These are phyloP conservation scores for Philereme vetulata DNA, from an alignment of 2,888 invertebrate genomes.

Conservation along the genomic window DNA sequence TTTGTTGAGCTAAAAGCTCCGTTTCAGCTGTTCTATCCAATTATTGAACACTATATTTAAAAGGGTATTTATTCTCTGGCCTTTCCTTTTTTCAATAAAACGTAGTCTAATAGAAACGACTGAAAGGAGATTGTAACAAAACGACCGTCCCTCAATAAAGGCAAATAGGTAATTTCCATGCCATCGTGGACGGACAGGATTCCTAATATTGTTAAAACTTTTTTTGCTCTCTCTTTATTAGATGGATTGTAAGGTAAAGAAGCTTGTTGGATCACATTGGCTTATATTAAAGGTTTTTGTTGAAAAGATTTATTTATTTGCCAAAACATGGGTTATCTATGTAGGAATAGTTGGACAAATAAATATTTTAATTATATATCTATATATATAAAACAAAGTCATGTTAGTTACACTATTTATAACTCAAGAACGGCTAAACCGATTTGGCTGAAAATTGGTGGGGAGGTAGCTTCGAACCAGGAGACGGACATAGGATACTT, in stretches of 20 bases:
- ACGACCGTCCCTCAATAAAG: slow-evolving; percentile 25
- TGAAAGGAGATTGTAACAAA: slow-evolving; percentile 15
- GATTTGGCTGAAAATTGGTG: no score
- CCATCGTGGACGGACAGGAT: slow-evolving; percentile 18
- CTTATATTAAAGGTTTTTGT: no score
- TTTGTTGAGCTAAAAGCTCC: no score
- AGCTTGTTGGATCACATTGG: background rate
- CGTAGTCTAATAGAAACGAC: slow-evolving; percentile 11
- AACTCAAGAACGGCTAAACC: no score
- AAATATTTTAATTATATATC: no score
- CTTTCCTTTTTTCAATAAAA: slow-evolving; percentile 24
- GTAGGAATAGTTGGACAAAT: no score
- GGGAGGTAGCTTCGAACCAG: no score
- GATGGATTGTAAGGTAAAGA: slow-evolving; percentile 3
- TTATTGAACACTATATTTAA: slow-evolving; percentile 11
- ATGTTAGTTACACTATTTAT: no score
- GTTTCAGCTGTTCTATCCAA: slow-evolving; percentile 2
- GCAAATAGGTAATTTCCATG: slow-evolving; percentile 31
- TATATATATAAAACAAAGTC: no score
- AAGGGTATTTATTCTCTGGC: slow-evolving; percentile 3
- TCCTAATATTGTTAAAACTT: slow-evolving; percentile 27
- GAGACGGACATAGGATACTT: no score
- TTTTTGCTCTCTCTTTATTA: slow-evolving; percentile 17
- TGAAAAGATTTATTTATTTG: no score
- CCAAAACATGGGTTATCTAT: no score